Evolutionary conservation across 2,113 vertebrate species (phyloP).

Genomic region (Aegithalos caudatus): DNA sequence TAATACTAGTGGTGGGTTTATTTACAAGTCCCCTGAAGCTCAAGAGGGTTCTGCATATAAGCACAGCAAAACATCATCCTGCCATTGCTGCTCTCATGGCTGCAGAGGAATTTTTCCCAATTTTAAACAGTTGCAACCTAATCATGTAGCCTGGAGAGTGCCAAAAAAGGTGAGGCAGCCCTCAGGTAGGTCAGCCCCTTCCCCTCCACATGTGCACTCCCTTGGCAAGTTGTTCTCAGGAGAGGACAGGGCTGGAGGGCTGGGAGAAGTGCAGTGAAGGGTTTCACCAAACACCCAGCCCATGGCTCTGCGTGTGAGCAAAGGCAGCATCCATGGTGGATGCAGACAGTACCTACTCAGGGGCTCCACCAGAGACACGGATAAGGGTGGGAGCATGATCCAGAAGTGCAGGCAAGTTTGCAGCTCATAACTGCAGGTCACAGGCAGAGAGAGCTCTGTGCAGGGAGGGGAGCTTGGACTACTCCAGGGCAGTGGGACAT

Average conservation of each 20-base stretch:
- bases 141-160: background rate
- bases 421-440: background rate
- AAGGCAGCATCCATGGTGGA: background rate
- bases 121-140: background rate
- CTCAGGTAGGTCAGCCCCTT: background rate
- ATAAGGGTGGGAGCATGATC: background rate
- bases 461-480: background rate
- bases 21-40: conserved; percentile 31
- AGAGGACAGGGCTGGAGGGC: background rate
- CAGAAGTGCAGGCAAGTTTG: background rate
- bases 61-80: conserved; percentile 34
- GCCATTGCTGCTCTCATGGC: background rate
- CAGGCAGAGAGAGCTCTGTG: background rate
- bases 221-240: background rate
- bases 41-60: conserved; percentile 9
- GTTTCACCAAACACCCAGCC: background rate
- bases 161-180: background rate
- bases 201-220: rapidly evolving
- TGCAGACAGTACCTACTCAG: background rate
- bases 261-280: background rate
- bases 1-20: background rate
- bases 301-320: rapidly evolving
- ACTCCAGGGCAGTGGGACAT: background rate
- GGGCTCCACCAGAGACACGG: background rate
- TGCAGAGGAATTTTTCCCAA: background rate